phyloP scores from a whole-genome alignment of 2,797 vertebrate species.

The Sebastes oblongus region DNA sequence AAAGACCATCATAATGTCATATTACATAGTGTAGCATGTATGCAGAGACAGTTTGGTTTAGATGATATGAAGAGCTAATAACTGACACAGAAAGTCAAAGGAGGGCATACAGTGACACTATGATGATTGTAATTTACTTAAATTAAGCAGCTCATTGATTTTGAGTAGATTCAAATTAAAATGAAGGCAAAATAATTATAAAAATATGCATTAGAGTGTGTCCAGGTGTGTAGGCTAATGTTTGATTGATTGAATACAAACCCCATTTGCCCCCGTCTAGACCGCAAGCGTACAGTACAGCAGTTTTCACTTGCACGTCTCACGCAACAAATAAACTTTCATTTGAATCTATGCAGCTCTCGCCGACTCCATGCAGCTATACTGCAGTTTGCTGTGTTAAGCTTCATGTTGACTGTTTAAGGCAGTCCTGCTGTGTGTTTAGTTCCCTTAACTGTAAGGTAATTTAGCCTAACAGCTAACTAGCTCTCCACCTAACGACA shows the following conservation, averaged over 20 bases:
- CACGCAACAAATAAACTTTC: neutral
- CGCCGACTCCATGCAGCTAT: neutral
- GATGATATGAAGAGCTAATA: neutral
- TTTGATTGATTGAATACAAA: neutral
- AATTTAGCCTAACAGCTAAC: no score
- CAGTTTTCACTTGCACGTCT: neutral
- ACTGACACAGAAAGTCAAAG: neutral
- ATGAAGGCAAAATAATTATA: neutral
- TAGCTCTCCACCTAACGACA: no score
- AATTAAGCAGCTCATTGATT: neutral
- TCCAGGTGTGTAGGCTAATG: neutral
- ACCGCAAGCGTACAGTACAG: neutral
- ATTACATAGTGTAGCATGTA: neutral
- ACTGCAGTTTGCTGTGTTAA: neutral
- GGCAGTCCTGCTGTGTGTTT: neutral
- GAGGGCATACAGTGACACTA: neutral
- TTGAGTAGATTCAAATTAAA: neutral
- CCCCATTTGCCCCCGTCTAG: neutral
- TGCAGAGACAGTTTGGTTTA: neutral
- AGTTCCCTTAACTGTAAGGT: neutral
- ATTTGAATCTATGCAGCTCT: neutral
- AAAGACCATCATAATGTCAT: conserved; percentile 5
- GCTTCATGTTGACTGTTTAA: neutral
- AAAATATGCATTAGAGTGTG: neutral
- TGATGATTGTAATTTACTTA: neutral